Conservation (phyloP, 2,888 invertebrate genomes). For the Drosophila borealis region DNA sequence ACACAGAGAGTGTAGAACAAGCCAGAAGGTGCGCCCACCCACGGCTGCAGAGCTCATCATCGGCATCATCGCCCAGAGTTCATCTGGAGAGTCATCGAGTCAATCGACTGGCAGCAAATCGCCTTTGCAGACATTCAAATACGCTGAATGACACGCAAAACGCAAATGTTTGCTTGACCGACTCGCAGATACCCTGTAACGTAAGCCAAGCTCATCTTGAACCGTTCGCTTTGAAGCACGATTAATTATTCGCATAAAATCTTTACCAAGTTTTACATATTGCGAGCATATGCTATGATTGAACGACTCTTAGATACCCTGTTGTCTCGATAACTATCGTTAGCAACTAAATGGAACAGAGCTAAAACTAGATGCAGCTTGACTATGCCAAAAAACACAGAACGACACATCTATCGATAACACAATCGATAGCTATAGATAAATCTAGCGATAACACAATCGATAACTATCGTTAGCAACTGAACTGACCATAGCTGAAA, state of each 20-base stretch:
- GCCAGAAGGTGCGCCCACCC: slow-evolving; percentile 16
- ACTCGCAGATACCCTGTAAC: slow-evolving; percentile 8
- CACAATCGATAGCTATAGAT: too few species aligned
- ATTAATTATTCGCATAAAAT: too few species aligned
- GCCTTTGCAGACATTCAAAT: slow-evolving; percentile 26
- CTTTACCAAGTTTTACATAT: too few species aligned
- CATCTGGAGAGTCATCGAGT: slow-evolving; percentile 19
- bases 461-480: background rate
- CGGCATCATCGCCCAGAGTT: slow-evolving; percentile 9
- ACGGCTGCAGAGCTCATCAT: slow-evolving; percentile 8
- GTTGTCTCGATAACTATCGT: background rate
- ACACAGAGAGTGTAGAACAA: background rate
- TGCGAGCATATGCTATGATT: background rate
- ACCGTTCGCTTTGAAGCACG: too few species aligned
- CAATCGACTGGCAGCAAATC: slow-evolving; percentile 5
- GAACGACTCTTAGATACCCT: background rate
- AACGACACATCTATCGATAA: too few species aligned
- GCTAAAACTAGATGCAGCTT: background rate
- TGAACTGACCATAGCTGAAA: background rate
- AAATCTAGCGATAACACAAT: background rate
- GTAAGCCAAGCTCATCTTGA: background rate
- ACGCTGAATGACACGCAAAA: slow-evolving; percentile 17
- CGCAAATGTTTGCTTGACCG: background rate
- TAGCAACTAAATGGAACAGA: background rate
- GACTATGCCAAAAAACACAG: too few species aligned